These are phyloP conservation scores for Crossocerus cetratus DNA, from an alignment of 2,888 invertebrate species.

Conservation along the genomic window DNA sequence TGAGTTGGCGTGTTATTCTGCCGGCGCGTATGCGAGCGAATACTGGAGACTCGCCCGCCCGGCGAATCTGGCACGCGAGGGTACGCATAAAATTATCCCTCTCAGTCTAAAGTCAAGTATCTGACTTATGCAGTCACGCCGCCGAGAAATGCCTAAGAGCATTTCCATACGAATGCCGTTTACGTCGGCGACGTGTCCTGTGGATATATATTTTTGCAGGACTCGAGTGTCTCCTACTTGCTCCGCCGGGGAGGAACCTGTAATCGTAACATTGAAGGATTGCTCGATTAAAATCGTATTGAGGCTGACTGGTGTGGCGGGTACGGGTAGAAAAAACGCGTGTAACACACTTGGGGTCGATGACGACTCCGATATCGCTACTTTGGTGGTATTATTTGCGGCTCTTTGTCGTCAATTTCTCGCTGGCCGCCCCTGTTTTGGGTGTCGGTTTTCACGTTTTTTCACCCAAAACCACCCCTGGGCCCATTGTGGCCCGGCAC, in stretches of 20 bases:
- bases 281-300: constrained; percentile 60
- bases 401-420: constrained; percentile 74
- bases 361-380: constrained; percentile 71
- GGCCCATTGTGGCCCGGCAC: constrained; percentile 65
- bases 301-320: constrained; percentile 27
- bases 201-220: background rate
- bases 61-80: constrained; percentile 38
- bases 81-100: background rate
- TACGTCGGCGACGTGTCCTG: background rate
- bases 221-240: background rate
- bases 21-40: constrained; percentile 26
- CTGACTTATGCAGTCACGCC: background rate
- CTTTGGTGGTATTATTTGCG: constrained; percentile 71
- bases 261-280: constrained; percentile 24
- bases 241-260: constrained; percentile 37
- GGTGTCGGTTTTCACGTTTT: constrained; percentile 77
- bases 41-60: constrained; percentile 25
- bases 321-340: constrained; percentile 30
- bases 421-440: constrained; percentile 73
- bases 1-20: constrained; percentile 56
- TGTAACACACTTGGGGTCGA: constrained; percentile 36
- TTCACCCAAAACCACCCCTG: constrained; percentile 75
- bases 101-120: background rate
- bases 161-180: too few species aligned
- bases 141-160: too few species aligned